Percentiles rank a stretch among this genome's conserved stretches.
Conservation (phyloP, 1,140 invertebrate species). For the Hycleus cichorii region DNA sequence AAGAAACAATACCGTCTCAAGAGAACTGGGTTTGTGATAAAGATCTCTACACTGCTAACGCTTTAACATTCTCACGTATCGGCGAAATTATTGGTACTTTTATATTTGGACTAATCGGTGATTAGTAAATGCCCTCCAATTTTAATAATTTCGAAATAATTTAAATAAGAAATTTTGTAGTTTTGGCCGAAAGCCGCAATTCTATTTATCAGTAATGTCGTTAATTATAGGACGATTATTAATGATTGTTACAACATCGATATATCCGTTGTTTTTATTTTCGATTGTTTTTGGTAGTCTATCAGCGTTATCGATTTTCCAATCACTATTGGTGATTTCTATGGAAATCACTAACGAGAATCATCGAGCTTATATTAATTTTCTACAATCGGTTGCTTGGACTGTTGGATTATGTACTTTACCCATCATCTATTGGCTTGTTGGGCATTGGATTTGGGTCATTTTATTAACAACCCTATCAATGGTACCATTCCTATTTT, state of each 20-base stretch:
- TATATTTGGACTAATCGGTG: constrained; percentile 48
- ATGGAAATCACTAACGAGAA: constrained; percentile 21
- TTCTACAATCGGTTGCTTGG: constrained; percentile 44
- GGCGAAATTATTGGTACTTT: constrained; percentile 48
- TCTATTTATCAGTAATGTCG: not conserved
- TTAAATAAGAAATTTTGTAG: not conserved
- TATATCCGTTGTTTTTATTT: constrained; percentile 1
- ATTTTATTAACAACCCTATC: constrained; percentile 30
- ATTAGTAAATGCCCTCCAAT: constrained; percentile 24
- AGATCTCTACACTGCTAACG: constrained; percentile 45
- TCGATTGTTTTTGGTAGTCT: constrained; percentile 11
- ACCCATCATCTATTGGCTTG: constrained; percentile 50
- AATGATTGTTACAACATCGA: not conserved
- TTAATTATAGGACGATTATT: constrained; percentile 3
- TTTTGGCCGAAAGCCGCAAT: constrained; percentile 3
- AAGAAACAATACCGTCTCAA: constrained; percentile 42
- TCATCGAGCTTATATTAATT: constrained; percentile 42
- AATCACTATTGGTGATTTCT: constrained; percentile 15
- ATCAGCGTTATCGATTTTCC: constrained; percentile 11
- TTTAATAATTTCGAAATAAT: not conserved
- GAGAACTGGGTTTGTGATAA: constrained; percentile 51
- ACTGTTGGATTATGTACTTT: constrained; percentile 48
- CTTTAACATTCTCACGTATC: constrained; percentile 44
- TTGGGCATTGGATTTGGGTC: constrained; percentile 49
- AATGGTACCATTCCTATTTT: constrained; percentile 25